These are phyloP conservation scores for Ameiurus melas DNA, from an alignment of 2,113 vertebrate species.

Conservation along the genomic window DNA sequence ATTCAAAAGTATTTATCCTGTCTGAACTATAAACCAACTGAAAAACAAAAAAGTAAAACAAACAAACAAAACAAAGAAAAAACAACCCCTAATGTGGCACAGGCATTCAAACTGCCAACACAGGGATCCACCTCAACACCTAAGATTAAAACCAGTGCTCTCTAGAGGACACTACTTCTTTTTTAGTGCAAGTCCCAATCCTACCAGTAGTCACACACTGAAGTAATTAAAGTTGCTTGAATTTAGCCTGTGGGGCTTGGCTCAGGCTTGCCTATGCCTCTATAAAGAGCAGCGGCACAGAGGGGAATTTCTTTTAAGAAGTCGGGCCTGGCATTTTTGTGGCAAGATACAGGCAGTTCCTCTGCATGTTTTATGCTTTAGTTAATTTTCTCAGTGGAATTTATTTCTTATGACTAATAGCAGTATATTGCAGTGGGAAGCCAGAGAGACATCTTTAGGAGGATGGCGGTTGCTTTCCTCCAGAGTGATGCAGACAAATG, in stretches of 20 bases:
- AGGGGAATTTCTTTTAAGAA: constrained; percentile 68
- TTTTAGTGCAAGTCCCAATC: constrained; percentile 59
- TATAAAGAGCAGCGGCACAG: constrained; percentile 59
- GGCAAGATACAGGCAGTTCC: constrained; percentile 72
- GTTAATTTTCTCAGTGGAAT: constrained; percentile 71
- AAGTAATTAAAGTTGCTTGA: constrained; percentile 72
- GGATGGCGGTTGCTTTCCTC: constrained; percentile 51
- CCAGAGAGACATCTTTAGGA: constrained; percentile 52
- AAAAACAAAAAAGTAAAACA: neutral
- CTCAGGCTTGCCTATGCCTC: constrained; percentile 58
- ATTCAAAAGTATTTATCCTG: neutral
- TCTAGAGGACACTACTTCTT: constrained; percentile 25
- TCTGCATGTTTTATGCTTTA: constrained; percentile 70
- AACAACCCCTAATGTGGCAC: too few relatives aligned
- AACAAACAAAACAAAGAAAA: neutral
- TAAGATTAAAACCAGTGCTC: neutral
- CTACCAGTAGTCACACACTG: constrained; percentile 76
- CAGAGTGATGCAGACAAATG: constrained; percentile 35
- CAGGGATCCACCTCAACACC: neutral
- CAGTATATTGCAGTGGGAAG: constrained; percentile 63
- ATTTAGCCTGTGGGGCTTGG: constrained; percentile 71
- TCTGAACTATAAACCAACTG: neutral
- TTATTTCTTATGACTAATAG: constrained; percentile 68
- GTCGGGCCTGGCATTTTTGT: constrained; percentile 67
- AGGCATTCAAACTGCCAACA: neutral